Percentiles rank a stretch among this genome's conserved stretches.
Conservation (phyloP, 2,113 vertebrate species). For the Spea bombifrons region DNA sequence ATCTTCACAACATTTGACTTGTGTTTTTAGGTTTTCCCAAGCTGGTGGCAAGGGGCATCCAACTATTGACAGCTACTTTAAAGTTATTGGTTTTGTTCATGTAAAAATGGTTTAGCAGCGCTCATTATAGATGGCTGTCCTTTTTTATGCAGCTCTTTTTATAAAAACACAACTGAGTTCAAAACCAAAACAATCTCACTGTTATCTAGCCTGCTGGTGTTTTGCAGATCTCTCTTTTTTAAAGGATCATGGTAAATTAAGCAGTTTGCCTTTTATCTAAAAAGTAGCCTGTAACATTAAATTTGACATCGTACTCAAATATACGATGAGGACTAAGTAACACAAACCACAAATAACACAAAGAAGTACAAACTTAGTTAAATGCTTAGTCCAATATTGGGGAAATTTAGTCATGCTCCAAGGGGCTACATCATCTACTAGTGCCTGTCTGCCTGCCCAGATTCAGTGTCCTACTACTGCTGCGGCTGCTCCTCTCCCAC, state of each 20-base stretch:
- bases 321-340: too few species aligned
- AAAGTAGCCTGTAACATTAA: conserved; percentile 9
- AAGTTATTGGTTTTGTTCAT: conserved; percentile 3
- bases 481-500: too few species aligned
- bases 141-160: conserved; percentile 34
- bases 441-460: too few species aligned
- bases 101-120: conserved; percentile 25
- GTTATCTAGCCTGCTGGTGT: conserved; percentile 5
- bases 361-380: too few species aligned
- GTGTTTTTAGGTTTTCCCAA: conserved; percentile 37
- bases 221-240: background rate
- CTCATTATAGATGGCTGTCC: conserved; percentile 26
- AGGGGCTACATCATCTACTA: too few species aligned
- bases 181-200: conserved; percentile 13
- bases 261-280: background rate
- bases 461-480: too few species aligned
- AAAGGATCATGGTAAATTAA: conserved; percentile 7
- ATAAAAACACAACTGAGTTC: conserved; percentile 24
- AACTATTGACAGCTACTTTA: conserved; percentile 34
- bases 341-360: too few species aligned
- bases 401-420: too few species aligned
- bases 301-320: too few species aligned
- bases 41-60: conserved; percentile 29
- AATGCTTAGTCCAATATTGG: too few species aligned
- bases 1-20: conserved; percentile 40